Evolutionary conservation across 2,888 invertebrate genomes (phyloP).

Genomic region (Galerucella nymphaeae): DNA sequence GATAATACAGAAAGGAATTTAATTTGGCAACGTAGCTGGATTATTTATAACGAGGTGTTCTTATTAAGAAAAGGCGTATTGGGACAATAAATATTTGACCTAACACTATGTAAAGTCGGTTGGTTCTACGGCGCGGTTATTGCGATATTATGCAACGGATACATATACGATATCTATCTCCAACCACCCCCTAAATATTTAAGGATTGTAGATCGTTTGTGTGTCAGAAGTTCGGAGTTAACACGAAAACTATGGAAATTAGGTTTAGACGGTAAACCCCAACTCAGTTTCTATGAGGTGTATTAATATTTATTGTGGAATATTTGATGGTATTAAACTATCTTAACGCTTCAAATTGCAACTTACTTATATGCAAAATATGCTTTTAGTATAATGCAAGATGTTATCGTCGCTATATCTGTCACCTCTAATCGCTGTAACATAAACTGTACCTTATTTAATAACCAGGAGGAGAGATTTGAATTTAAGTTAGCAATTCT

Average conservation of each 20-base stretch:
- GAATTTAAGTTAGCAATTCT: too few species aligned
- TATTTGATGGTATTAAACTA: slow-evolving; percentile 28
- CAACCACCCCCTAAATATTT: slow-evolving; percentile 39
- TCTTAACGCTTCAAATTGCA: slow-evolving; percentile 15
- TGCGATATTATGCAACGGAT: slow-evolving; percentile 39
- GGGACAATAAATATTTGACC: slow-evolving; percentile 31
- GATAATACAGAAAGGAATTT: too few species aligned
- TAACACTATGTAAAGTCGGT: slow-evolving; percentile 28
- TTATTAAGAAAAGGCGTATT: slow-evolving; percentile 4
- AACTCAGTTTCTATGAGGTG: slow-evolving; percentile 35
- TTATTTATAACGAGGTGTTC: background rate
- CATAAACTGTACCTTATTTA: background rate
- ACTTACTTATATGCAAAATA: slow-evolving; percentile 7
- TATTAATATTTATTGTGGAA: slow-evolving; percentile 37
- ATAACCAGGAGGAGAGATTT: too few species aligned
- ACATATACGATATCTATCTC: slow-evolving; percentile 36
- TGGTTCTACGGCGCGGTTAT: slow-evolving; percentile 33
- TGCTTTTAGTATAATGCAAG: slow-evolving; percentile 11
- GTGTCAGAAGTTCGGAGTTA: slow-evolving; percentile 41
- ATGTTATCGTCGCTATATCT: background rate
- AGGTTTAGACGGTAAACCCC: slow-evolving; percentile 33
- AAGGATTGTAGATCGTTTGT: slow-evolving; percentile 41
- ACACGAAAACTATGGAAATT: slow-evolving; percentile 43
- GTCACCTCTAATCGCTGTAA: background rate
- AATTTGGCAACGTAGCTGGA: background rate